Conservation (phyloP, 1,140 invertebrate genomes). For the Phymastichus coffea region DNA sequence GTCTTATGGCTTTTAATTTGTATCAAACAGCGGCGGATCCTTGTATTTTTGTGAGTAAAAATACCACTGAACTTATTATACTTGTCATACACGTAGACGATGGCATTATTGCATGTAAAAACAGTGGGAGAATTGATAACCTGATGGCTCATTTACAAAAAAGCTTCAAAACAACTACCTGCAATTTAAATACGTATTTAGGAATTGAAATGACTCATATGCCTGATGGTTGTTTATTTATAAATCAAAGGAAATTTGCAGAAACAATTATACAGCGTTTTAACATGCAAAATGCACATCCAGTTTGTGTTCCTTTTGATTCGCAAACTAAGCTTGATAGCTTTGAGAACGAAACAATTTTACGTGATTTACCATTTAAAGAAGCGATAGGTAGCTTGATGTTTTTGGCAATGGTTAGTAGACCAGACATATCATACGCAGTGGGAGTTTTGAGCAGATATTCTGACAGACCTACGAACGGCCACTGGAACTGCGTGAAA, state of each 20-base stretch:
- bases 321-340: not conserved
- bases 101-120: conserved; percentile 16
- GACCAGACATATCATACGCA: conserved; percentile 54
- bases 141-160: conserved; percentile 5
- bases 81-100: conserved; percentile 23
- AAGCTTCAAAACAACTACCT: conserved; percentile 15
- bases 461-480: conserved; percentile 18
- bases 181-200: conserved; percentile 16
- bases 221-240: conserved; percentile 37
- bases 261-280: conserved; percentile 31
- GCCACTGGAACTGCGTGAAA: conserved; percentile 28
- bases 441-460: conserved; percentile 41
- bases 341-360: conserved; percentile 31
- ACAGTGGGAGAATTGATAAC: not conserved
- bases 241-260: conserved; percentile 39
- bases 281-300: conserved; percentile 36
- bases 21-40: conserved; percentile 25
- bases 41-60: conserved; percentile 24
- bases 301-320: not conserved
- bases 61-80: conserved; percentile 10
- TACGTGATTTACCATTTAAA: conserved; percentile 36
- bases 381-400: conserved; percentile 50
- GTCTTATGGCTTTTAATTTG: conserved; percentile 12
- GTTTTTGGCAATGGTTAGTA: conserved; percentile 48
- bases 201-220: conserved; percentile 37